A percentile compares a stretch with the other conserved stretches of the same genome.
These are phyloP conservation scores for Chiloscyllium plagiosum DNA, from an alignment of 2,113 vertebrate genomes.

Conservation along the genomic window DNA sequence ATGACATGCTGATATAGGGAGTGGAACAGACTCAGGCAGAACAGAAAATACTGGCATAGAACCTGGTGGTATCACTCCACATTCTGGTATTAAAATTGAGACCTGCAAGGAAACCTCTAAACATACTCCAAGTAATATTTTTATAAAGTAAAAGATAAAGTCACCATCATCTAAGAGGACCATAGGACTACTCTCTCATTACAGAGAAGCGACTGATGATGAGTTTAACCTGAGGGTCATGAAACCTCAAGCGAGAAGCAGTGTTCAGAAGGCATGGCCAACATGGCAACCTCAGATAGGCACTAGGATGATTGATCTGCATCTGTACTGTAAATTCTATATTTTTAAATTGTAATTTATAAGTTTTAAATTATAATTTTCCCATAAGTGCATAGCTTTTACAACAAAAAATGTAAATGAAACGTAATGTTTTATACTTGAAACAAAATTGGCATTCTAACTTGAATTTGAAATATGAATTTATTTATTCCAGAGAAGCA, in stretches of 20 bases:
- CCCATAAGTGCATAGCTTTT: background rate
- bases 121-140: background rate
- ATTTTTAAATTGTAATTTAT: no score
- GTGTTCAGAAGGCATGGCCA: no score
- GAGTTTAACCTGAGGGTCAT: no score
- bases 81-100: constrained; percentile 79
- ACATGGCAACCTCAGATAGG: no score
- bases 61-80: constrained; percentile 58
- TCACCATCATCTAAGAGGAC: no score
- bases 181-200: no score
- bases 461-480: background rate
- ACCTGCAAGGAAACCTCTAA: constrained; percentile 56
- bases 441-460: background rate
- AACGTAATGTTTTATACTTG: background rate
- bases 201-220: no score
- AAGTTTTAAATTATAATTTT: background rate
- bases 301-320: background rate
- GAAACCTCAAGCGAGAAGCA: no score
- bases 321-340: background rate
- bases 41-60: background rate
- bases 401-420: background rate
- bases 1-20: background rate
- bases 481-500: background rate
- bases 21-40: background rate
- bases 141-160: no score